Conservation (phyloP, 2,113 vertebrate genomes). For the Narcine bancroftii region DNA sequence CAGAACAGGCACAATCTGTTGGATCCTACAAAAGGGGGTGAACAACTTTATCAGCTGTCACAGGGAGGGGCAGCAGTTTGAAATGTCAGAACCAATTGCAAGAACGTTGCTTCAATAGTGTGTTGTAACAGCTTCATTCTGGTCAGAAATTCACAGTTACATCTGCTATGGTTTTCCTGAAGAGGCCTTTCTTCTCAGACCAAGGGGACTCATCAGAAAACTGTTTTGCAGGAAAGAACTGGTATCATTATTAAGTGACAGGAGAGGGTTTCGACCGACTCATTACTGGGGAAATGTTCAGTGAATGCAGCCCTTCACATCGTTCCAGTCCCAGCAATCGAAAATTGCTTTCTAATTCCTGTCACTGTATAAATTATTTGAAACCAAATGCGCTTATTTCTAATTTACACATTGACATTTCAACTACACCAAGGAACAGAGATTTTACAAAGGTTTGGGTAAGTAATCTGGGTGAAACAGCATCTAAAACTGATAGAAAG, state of each 20-base stretch:
- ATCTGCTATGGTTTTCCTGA: background rate
- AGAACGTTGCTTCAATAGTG: background rate
- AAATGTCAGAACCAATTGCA: background rate
- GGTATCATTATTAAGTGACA: slow-evolving; percentile 16
- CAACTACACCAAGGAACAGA: background rate
- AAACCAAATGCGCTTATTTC: background rate
- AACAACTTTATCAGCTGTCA: no score
- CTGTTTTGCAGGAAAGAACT: background rate
- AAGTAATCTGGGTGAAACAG: background rate
- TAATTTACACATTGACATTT: slow-evolving; percentile 10
- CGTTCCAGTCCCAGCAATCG: background rate
- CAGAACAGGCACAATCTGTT: background rate
- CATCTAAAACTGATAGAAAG: no score
- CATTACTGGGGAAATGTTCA: slow-evolving; percentile 1
- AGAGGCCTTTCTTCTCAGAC: background rate
- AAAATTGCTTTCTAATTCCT: background rate
- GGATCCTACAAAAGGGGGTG: background rate
- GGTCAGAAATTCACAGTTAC: background rate
- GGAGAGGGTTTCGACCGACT: background rate
- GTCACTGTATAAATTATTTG: background rate
- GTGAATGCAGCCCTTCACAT: background rate
- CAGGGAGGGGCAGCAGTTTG: background rate
- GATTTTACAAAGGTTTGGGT: background rate
- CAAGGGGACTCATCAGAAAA: background rate
- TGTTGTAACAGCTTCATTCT: background rate